phyloP scores from a whole-genome alignment of 2,888 invertebrate species.

The Colostygia pectinataria region DNA sequence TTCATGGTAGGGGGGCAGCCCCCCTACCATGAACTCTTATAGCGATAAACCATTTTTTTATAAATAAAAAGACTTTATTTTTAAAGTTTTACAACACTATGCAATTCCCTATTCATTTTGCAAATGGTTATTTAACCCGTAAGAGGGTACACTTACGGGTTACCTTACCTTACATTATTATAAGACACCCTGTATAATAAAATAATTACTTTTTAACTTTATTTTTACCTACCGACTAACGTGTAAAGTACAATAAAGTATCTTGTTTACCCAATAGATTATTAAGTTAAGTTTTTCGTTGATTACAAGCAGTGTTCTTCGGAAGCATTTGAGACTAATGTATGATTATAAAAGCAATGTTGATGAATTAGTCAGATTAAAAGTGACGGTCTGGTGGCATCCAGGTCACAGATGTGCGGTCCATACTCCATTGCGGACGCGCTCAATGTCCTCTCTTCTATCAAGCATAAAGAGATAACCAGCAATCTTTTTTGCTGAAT shows the following conservation, averaged over 20 bases:
- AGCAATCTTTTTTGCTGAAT: background rate
- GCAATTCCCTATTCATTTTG: too few relatives aligned
- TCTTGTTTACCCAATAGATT: background rate
- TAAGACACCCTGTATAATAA: too few relatives aligned
- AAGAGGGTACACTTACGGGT: too few relatives aligned
- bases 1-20: too few relatives aligned
- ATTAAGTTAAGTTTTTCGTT: slow-evolving; percentile 18
- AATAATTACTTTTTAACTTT: slow-evolving; percentile 8
- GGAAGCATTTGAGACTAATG: slow-evolving; percentile 32
- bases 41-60: too few relatives aligned
- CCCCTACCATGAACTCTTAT: too few relatives aligned
- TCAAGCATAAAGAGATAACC: slow-evolving; percentile 57
- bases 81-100: too few relatives aligned
- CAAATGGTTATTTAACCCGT: too few relatives aligned
- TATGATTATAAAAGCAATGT: slow-evolving; percentile 42
- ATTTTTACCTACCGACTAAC: too few relatives aligned
- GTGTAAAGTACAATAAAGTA: background rate
- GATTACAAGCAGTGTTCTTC: slow-evolving; percentile 28
- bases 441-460: slow-evolving; percentile 66
- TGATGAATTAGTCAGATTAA: slow-evolving; percentile 74
- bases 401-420: slow-evolving; percentile 69
- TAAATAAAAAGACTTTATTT: too few relatives aligned
- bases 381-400: slow-evolving; percentile 69
- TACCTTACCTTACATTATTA: too few relatives aligned
- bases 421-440: slow-evolving; percentile 53